phyloP scores from a whole-genome alignment of 2,888 invertebrate genomes.

The Latrodectus hesperus region DNA sequence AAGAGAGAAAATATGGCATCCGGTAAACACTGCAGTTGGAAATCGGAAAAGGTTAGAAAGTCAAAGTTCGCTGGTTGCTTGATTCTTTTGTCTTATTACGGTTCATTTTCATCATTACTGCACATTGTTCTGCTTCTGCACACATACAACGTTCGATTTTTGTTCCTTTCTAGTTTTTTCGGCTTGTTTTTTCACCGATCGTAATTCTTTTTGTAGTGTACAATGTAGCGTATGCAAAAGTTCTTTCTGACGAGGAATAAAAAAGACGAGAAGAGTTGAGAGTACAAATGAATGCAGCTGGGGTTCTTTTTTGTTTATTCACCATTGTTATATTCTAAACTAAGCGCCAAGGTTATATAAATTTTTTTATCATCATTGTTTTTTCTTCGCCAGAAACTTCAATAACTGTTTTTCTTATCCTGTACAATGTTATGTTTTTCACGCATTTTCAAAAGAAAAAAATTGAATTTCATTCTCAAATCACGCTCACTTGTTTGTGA shows the following conservation, averaged over 20 bases:
- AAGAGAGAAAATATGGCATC: conserved; percentile 17
- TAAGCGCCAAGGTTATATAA: neutral
- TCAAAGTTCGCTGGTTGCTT: neutral
- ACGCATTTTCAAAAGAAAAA: no score
- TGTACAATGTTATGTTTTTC: neutral
- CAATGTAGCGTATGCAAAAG: conserved; percentile 20
- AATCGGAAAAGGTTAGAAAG: neutral
- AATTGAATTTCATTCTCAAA: no score
- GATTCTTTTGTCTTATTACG: neutral
- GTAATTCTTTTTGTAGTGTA: conserved; percentile 53
- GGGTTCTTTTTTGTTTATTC: neutral
- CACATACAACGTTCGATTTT: conserved; percentile 50
- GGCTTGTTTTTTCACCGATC: conserved; percentile 25
- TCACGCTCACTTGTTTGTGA: no score
- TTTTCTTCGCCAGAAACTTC: neutral
- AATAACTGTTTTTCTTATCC: neutral
- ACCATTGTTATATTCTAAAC: neutral
- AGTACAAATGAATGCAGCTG: neutral
- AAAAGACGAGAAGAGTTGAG: neutral
- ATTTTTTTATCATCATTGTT: neutral
- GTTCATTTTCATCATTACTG: conserved; percentile 1
- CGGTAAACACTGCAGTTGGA: neutral
- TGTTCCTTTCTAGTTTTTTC: conserved; percentile 18
- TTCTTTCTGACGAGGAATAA: conserved; percentile 13
- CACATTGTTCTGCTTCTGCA: conserved; percentile 30